Conservation (phyloP, 2,113 vertebrate species). For the Rana temporaria region DNA sequence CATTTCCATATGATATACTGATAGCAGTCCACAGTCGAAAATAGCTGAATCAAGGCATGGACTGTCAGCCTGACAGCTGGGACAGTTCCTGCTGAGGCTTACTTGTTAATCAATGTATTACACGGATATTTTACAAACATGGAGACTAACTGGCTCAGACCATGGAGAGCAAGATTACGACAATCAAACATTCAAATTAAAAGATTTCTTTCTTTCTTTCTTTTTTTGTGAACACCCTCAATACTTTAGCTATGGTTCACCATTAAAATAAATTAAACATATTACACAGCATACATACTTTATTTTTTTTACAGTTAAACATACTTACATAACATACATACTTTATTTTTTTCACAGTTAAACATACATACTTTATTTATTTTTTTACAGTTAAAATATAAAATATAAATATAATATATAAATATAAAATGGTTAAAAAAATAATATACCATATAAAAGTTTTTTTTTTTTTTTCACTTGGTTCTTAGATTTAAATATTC, state of each 20-base stretch:
- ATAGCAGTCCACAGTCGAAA: constrained; percentile 31
- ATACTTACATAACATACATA: no score
- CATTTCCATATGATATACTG: constrained; percentile 46
- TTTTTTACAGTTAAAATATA: background rate
- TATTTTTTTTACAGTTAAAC: background rate
- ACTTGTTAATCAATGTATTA: constrained; percentile 59
- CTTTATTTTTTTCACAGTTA: background rate
- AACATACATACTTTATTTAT: background rate
- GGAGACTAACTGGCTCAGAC: constrained; percentile 46
- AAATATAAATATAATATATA: no score
- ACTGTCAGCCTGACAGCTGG: constrained; percentile 51
- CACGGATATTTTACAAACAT: constrained; percentile 55
- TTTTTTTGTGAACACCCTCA: constrained; percentile 2
- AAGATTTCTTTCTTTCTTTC: constrained; percentile 2
- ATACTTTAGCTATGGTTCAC: background rate
- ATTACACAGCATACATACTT: background rate
- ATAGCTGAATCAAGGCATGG: constrained; percentile 36
- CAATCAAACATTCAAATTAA: constrained; percentile 38
- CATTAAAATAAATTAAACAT: constrained; percentile 2
- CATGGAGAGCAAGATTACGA: constrained; percentile 32
- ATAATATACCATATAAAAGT: background rate
- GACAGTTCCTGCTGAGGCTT: constrained; percentile 50
- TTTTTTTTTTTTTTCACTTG: background rate
- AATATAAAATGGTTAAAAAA: background rate
- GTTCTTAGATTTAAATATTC: background rate